These are phyloP conservation scores for Xenopus borealis DNA, from an alignment of 2,113 vertebrate genomes.

Conservation along the genomic window DNA sequence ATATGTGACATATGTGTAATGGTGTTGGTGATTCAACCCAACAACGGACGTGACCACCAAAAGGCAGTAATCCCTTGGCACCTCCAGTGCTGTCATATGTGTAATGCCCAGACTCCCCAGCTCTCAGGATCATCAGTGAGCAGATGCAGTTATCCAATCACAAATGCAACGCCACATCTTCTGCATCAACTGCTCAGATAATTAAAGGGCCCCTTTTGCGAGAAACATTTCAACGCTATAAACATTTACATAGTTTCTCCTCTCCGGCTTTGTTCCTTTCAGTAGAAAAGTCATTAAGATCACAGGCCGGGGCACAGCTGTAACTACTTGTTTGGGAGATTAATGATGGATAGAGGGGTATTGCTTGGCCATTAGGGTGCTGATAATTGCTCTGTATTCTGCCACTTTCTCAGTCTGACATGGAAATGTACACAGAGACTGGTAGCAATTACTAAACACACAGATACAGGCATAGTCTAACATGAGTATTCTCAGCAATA, in stretches of 20 bases:
- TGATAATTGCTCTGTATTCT: constrained; percentile 4
- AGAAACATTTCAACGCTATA: constrained; percentile 30
- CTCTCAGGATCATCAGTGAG: neutral
- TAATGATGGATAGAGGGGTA: constrained; percentile 8
- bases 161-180: neutral
- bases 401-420: constrained; percentile 12
- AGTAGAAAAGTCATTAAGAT: constrained; percentile 30
- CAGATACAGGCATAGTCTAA: constrained; percentile 1
- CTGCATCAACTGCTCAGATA: constrained; percentile 12
- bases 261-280: constrained; percentile 17
- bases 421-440: constrained; percentile 14
- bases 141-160: constrained; percentile 16
- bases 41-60: no score
- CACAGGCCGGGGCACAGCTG: constrained; percentile 15
- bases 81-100: neutral
- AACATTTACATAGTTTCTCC: constrained; percentile 36
- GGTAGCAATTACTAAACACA: constrained; percentile 2
- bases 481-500: no score
- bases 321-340: neutral
- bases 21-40: no score
- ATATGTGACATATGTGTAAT: no score
- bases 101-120: neutral
- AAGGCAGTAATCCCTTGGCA: neutral
- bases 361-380: constrained; percentile 1
- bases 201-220: constrained; percentile 26